These are phyloP conservation scores for Oreochromis spilurus DNA, from an alignment of 2,113 vertebrate genomes.

Conservation along the genomic window DNA sequence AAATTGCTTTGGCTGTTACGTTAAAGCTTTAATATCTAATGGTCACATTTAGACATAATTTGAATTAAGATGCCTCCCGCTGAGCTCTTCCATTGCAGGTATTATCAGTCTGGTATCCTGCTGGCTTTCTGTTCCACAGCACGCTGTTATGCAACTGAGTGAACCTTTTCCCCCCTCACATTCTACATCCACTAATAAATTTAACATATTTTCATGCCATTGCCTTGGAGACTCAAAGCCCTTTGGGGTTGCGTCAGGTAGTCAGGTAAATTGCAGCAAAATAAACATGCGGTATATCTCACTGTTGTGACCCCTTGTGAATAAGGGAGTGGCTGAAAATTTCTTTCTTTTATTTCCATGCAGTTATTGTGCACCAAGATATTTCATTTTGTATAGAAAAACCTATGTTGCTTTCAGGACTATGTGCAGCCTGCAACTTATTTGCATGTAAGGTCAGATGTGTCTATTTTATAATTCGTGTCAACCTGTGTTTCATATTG, in stretches of 20 bases:
- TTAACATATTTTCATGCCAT: background rate
- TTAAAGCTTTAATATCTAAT: background rate
- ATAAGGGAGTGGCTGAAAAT: background rate
- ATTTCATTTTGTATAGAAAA: background rate
- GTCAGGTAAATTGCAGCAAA: background rate
- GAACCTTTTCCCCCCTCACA: background rate
- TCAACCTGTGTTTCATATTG: background rate
- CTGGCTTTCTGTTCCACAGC: background rate
- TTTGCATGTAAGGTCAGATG: background rate
- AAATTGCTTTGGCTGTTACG: background rate
- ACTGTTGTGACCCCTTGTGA: background rate
- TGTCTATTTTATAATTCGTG: background rate
- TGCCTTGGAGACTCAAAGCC: background rate
- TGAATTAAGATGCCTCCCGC: background rate
- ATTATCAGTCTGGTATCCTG: background rate
- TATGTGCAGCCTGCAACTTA: background rate
- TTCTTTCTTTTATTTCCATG: background rate
- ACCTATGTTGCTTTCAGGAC: background rate
- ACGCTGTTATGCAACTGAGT: background rate
- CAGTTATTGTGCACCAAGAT: background rate
- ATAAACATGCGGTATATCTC: background rate
- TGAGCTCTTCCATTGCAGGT: background rate
- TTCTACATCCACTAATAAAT: background rate
- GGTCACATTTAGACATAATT: background rate
- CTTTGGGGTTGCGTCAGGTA: background rate